A percentile compares a stretch with the other conserved stretches of the same genome.
These are phyloP conservation scores for Drosophila monieri DNA, from an alignment of 2,888 invertebrate species.

Conservation along the genomic window DNA sequence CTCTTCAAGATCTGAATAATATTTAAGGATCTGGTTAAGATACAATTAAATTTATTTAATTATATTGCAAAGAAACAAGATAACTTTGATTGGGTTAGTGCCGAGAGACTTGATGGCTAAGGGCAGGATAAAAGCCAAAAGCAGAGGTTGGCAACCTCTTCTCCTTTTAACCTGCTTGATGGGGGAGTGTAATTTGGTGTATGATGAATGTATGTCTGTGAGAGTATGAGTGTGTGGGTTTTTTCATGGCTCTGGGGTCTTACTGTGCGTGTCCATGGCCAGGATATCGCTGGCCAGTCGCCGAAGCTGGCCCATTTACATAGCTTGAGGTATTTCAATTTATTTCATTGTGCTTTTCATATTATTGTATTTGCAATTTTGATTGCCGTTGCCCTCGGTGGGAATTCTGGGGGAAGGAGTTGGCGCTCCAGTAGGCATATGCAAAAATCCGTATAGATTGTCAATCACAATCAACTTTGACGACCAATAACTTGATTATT, in stretches of 20 bases:
- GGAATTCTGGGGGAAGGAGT: slow-evolving; percentile 17
- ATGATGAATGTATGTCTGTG: slow-evolving; percentile 27
- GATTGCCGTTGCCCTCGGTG: slow-evolving; percentile 75
- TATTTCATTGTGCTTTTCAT: slow-evolving; percentile 80
- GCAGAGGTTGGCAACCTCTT: slow-evolving; percentile 36
- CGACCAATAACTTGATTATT: slow-evolving; percentile 38
- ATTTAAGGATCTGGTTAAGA: too few species aligned
- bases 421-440: slow-evolving; percentile 51
- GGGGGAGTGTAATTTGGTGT: slow-evolving; percentile 4
- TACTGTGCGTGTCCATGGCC: slow-evolving; percentile 47
- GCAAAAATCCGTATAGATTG: slow-evolving; percentile 59
- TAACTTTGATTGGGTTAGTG: not conserved
- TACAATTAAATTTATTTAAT: too few species aligned
- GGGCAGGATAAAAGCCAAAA: slow-evolving; percentile 1
- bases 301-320: slow-evolving; percentile 66
- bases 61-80: too few species aligned
- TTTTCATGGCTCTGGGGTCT: slow-evolving; percentile 40
- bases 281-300: slow-evolving; percentile 18
- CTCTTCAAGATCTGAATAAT: too few species aligned
- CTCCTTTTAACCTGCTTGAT: slow-evolving; percentile 16
- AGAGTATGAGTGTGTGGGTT: slow-evolving; percentile 9
- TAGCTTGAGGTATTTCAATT: slow-evolving; percentile 78
- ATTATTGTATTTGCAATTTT: slow-evolving; percentile 79
- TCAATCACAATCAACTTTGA: slow-evolving; percentile 18
- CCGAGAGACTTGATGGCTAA: not conserved